Evolutionary conservation across 2,797 vertebrate genomes (phyloP).

Genomic region (Tenualosa ilisha): DNA sequence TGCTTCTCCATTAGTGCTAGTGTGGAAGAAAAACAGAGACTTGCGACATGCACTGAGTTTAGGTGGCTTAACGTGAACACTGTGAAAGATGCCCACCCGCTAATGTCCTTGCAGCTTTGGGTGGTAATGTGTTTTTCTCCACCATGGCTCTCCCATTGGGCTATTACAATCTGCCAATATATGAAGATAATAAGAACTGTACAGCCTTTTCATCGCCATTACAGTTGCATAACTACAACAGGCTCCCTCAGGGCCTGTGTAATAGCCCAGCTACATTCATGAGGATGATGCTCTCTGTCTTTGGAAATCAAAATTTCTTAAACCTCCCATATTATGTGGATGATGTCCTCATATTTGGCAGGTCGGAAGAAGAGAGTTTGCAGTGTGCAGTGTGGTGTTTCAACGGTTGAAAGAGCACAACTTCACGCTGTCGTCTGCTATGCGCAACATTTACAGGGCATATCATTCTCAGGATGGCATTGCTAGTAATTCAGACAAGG

Average conservation of each 20-base stretch:
- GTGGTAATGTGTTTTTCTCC: too few relatives aligned
- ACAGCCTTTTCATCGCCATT: too few relatives aligned
- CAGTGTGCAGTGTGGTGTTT: slow-evolving; percentile 34
- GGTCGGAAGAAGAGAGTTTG: background rate
- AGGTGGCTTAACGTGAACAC: background rate
- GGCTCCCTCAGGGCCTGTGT: too few relatives aligned
- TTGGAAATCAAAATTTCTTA: too few relatives aligned
- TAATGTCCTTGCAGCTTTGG: slow-evolving; percentile 13
- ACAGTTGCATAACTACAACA: too few relatives aligned
- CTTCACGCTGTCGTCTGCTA: slow-evolving; percentile 37
- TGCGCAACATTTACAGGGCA: slow-evolving; percentile 41
- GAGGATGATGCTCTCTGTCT: too few relatives aligned
- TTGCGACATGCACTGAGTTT: slow-evolving; percentile 17
- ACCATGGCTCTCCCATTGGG: too few relatives aligned
- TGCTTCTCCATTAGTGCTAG: slow-evolving; percentile 18
- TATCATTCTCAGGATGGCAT: slow-evolving; percentile 24
- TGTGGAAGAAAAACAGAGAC: too few relatives aligned
- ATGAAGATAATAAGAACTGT: too few relatives aligned
- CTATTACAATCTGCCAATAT: too few relatives aligned
- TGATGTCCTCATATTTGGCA: slow-evolving; percentile 8
- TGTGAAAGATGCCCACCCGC: too few relatives aligned
- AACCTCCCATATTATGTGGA: background rate
- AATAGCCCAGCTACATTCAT: background rate
- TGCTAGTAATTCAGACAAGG: slow-evolving; percentile 32
- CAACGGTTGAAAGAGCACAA: slow-evolving; percentile 20